Evolutionary conservation across 2,113 vertebrate species (phyloP).

Genomic region (Bungarus multicinctus): DNA sequence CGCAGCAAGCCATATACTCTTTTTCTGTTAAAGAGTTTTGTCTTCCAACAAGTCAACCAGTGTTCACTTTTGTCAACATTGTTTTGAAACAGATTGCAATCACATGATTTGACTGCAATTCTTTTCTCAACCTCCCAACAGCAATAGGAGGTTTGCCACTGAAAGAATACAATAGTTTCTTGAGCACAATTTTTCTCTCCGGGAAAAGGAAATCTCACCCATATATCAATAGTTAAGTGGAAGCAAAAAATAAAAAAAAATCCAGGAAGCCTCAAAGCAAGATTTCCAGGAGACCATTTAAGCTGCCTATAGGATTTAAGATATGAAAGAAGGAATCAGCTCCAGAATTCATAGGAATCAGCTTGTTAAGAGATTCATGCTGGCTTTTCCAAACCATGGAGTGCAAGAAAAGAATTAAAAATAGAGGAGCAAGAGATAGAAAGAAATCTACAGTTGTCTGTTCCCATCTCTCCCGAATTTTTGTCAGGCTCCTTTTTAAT

Average conservation of each 20-base stretch:
- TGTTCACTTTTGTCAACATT: background rate
- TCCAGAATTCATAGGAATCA: background rate
- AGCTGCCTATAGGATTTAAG: background rate
- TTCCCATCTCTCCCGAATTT: background rate
- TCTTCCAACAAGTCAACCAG: background rate
- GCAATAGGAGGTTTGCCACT: background rate
- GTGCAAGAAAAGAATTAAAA: background rate
- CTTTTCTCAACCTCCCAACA: slow-evolving; percentile 4
- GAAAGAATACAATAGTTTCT: background rate
- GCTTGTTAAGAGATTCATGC: background rate
- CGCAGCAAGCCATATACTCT: background rate
- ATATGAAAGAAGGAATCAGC: background rate
- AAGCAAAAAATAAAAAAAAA: background rate
- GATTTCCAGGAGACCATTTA: background rate
- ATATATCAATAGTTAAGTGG: background rate
- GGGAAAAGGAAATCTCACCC: background rate
- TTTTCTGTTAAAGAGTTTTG: background rate
- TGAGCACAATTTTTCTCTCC: background rate
- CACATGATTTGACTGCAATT: background rate
- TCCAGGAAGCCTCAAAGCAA: background rate
- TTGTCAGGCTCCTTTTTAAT: background rate
- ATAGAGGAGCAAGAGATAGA: background rate
- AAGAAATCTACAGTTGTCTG: background rate
- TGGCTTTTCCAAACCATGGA: background rate
- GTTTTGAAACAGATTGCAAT: background rate